Base-by-base conservation (phyloP, 1,140 invertebrate genomes). In the Temnothorax longispinosus region DNA sequence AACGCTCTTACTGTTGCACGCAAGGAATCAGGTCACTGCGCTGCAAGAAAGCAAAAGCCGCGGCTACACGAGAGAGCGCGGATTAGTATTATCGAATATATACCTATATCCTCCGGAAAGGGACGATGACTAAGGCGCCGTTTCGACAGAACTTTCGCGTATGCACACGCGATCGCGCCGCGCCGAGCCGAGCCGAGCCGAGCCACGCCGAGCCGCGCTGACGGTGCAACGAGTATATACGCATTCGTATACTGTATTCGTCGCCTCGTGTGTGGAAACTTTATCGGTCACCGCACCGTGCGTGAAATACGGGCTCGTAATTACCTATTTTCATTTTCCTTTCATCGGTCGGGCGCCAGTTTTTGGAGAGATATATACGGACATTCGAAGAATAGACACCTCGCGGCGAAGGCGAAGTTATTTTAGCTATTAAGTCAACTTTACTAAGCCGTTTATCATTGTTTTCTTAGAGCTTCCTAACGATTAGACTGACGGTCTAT, bases 11-110 rank as follows among this genome's bases (percentile, higher is more conserved):
- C 94, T 93, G 91, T 93, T 92, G 93, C 92, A 92, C 90, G 91
- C 92, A 93, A 93, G 92, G 94, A 95, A 95, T 95, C 94, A 95
- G 95, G 95, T 95, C 95, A 95, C 93, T 94, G 94, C 93, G 94
- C 93, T 93, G 93, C 93, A 95, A 95, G 94, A 95, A 95, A 95
- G 94, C 93, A 93, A 91, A 90, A 94, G 94, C 91, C 88, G 92
- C 92, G 84, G 78, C 89, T 90, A 91, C 88, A 90, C 92, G 92
- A 92, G 88, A 90, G 84, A 85, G 88, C 91, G 91, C 89, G 94
- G 93, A 94, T 94, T 94, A 94, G 93, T 94, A 94, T 95, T 94
- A 94, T 94, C 93, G 93, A 94, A 93, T 93, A 89, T 89, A 74
- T 87, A 87, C 76, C 76, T 91, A 91, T 91, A 89, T 91, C 89